Base-by-base conservation (phyloP, 2,113 vertebrate species). In the Sphaerodactylus townsendi region DNA sequence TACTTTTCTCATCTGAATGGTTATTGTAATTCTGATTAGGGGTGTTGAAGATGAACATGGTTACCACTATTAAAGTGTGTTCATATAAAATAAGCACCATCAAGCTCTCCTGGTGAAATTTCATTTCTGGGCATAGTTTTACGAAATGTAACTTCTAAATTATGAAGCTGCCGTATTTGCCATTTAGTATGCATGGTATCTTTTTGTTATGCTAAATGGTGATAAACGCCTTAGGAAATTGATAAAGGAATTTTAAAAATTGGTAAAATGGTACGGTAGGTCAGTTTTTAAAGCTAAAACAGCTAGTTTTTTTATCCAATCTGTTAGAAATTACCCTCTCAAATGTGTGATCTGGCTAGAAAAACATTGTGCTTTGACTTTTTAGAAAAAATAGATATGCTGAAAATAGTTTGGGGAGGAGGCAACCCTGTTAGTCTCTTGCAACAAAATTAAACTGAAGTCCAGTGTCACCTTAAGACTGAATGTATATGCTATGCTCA, bases 41-140 rank as follows among this genome's bases (percentile, higher is more conserved):
- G 81, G 89, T 90, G 87, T 86, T 85, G 83, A 92, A 83, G 86
- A 89, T 92, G 92, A 93, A 83, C 90, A 91, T 0, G 19, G 87
- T 90, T 92, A 88, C 91, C 92, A 90, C 88, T 93, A 94, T 93
- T 93, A 92, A 92, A 93, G 89, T 90, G 88, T 86, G 90, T 91
- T 91, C 92, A 93, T 83, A 85, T 89, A 88, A 91, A 91, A 93
- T 91, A 82, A 93, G 69, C 86, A 92, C 91, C 87, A 92, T 90
- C 86, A 90, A 30, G 73, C 82, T 83, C 83, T 88, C 88, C 84
- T 83, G 89, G 83, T 89, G 83, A 92, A 92, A 93, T 92, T 91
- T 92, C 90, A 89, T 93, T 93, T 93, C 85, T 92, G 89, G 90
- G 90, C 87, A 89, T 93, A 92, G 91, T 92, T 93, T 94, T 91